Evolutionary conservation across 2,797 vertebrate species (phyloP).

Genomic region (Rhadinocentrus ornatus): DNA sequence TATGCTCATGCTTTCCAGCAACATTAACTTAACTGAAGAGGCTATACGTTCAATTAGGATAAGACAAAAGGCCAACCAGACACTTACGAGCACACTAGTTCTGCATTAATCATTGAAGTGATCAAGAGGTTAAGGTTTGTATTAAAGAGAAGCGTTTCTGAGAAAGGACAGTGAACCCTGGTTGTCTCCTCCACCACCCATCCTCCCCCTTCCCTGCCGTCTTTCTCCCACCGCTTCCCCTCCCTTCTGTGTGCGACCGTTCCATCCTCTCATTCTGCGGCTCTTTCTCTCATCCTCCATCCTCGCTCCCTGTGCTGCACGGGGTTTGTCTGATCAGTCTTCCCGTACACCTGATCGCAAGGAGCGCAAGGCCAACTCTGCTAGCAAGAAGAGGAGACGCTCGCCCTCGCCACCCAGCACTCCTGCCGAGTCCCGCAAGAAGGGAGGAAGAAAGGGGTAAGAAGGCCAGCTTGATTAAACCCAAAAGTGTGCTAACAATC

Average conservation of each 20-base stretch:
- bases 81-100: not conserved
- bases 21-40: not conserved
- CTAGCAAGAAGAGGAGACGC: conserved; percentile 93
- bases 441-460: conserved; percentile 96
- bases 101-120: not conserved
- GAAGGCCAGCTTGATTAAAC: not conserved
- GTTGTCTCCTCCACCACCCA: conserved; percentile 66
- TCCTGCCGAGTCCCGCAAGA: conserved; percentile 92
- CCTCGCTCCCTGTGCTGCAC: conserved; percentile 80
- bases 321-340: conserved; percentile 90
- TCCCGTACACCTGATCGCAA: conserved; percentile 96
- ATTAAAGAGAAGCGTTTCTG: not conserved
- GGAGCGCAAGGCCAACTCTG: conserved; percentile 92
- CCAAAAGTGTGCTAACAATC: not conserved
- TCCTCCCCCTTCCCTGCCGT: conserved; percentile 43
- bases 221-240: conserved; percentile 57
- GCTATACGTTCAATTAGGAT: too few relatives aligned
- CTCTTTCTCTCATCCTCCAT: conserved; percentile 88
- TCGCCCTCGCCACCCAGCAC: conserved; percentile 94
- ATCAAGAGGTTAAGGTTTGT: not conserved
- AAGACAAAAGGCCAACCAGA: not conserved
- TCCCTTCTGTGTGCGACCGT: conserved; percentile 80
- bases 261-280: conserved; percentile 87
- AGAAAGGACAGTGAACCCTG: conserved; percentile 57
- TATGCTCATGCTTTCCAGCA: not conserved